Base-by-base conservation (phyloP, 2,797 vertebrate species). In the Chelidonichthys spinosus region DNA sequence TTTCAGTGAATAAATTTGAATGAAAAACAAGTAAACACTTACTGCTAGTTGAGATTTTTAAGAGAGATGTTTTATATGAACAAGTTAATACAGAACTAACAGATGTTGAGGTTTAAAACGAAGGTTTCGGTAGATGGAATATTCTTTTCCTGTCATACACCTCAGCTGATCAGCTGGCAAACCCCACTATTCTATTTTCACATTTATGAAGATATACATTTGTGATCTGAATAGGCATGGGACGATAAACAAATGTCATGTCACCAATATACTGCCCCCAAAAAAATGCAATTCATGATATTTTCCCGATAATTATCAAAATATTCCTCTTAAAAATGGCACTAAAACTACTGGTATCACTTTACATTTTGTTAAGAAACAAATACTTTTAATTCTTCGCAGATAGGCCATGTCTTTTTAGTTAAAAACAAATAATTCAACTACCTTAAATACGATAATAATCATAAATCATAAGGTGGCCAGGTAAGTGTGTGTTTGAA, bases 141-240 rank as follows among this genome's bases (percentile, higher is more conserved):
- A 47, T 58, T 63, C 3, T 63, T 52, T 32, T 63, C 5, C 8
- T 13, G 18, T 25, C 3, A 9, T 40, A 33, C 6, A 40, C n/a
- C 11, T 52, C n/a, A n/a, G n/a, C 35, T 40, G 52, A 54, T 64
- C 42, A 47, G 9, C 10, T 39, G 18, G 5, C 15, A 17, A 49
- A 50, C 5, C 5, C 5, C 53, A 18, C 40, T 25, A 0, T 2
- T 37, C 32, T 52, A 36, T 18, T 69, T 64, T 52, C 44, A 4
- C 25, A 25, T 35, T 49, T 33, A 42, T 60, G 2, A 17, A 18
- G 69, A 73, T 50, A 42, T 47, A 37, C 54, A 69, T 73, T 15
- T 62, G 11, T 65, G 56, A 74, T 46, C 33, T 69, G 18, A 46
- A 69, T 69, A 60, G 25, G 25, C 25, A 25, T 25, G 25, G 25